Evolutionary conservation across 35 echinoderm and acorn worm species (phyloP), one percentile per base, ranked within the genome.

Genomic region (Patiria miniata): DNA sequence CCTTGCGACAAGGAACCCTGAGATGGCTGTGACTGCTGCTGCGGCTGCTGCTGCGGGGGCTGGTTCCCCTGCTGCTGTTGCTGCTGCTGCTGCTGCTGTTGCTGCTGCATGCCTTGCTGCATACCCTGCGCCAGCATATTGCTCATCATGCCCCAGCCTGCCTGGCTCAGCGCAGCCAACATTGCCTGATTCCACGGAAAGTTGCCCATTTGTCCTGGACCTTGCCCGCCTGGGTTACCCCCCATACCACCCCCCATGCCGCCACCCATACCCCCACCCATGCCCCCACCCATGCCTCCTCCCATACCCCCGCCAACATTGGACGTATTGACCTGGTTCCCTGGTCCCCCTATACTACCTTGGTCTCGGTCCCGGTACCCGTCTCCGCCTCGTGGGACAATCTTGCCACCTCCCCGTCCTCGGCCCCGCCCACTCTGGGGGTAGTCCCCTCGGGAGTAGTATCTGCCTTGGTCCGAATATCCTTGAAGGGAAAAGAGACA

Each of bases 61-160:
- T 36, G 65, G 4, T 83, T 18, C 9, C 26, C 39, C n/a, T 82
- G 81, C 36, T 57, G 81, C 52, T 83, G 81, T 52, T 83, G 81
- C 52, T 83, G 81, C 57, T 57, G 81, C 15, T 53, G 82, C 6
- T 84, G 82, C 53, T 59, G 53, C 26, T 84, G 53, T 60, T 30
- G 51, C 2, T 58, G 51, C n/a, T 60, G 52, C 53, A 84, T 84
- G 30, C 82, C 82, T 38, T 59, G 53, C 8, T 58, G 51, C 82
- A 84, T 84, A 30, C 52, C 54, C 15, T 84, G 82, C 2, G 52
- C 52, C 30, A 82, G 47, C 52, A 58, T 60, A 33, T 84, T 84
- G 57, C 82, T 84, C 82, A 84, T 84, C 82, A 84, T 84, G 9
- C 82, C 82, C 82, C 82, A 84, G 51, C 82, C 57, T 16, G 82